Evolutionary conservation across 35 echinoderm and acorn worm species (phyloP).

Genomic region (Lytechinus pictus): DNA sequence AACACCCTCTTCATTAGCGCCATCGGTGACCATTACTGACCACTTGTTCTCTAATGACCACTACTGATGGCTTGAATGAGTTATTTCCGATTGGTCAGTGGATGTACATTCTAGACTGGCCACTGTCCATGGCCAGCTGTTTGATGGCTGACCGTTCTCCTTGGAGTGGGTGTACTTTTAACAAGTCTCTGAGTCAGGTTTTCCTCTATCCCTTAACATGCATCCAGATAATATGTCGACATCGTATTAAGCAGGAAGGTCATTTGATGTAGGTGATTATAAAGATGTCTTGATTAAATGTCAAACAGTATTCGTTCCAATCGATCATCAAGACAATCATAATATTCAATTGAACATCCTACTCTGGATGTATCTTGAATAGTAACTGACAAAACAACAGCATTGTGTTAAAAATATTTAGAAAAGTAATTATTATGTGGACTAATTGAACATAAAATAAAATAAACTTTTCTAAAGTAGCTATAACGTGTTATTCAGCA

Average conservation of each 20-base stretch:
- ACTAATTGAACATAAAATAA: no score
- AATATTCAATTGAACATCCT: no score
- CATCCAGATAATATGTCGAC: not conserved
- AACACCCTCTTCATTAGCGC: constrained; percentile 15
- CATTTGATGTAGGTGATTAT: not conserved
- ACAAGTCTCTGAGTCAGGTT: not conserved
- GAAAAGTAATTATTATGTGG: no score
- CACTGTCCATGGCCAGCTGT: constrained; percentile 3
- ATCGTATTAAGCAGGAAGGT: not conserved
- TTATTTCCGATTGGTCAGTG: constrained; percentile 42
- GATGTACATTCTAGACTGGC: not conserved
- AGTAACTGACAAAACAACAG: no score
- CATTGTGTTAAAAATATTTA: no score
- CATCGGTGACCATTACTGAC: constrained; percentile 17
- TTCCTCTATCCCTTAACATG: not conserved
- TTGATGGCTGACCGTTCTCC: not conserved
- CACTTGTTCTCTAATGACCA: constrained; percentile 26
- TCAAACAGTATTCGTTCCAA: not conserved
- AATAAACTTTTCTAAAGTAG: no score
- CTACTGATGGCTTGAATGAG: constrained; percentile 7
- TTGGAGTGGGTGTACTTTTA: not conserved
- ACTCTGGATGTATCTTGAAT: no score
- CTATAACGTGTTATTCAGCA: no score
- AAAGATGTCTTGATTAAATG: not conserved
- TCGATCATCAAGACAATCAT: not conserved